Percentiles rank a stretch among this genome's conserved stretches.
These are phyloP conservation scores for Scarus forsteni DNA, from an alignment of 2,797 vertebrate species.

Conservation along the genomic window DNA sequence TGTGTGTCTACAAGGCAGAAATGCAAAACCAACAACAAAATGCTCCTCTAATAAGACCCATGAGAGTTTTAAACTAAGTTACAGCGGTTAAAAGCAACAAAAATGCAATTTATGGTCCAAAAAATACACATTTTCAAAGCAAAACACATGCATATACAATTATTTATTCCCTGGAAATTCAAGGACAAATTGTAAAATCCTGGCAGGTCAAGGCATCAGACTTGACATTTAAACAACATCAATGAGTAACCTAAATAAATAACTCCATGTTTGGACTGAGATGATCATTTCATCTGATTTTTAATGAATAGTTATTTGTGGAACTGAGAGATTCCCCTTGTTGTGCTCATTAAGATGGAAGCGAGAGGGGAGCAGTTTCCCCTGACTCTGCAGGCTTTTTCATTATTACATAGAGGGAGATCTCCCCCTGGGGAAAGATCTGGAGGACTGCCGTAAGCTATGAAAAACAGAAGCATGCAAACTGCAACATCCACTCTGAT, in stretches of 20 bases:
- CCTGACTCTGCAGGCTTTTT: conserved; percentile 74
- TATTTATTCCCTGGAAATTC: conserved; percentile 13
- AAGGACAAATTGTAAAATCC: conserved; percentile 20
- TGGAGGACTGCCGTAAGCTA: conserved; percentile 65
- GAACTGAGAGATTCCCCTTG: conserved; percentile 32
- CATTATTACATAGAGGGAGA: conserved; percentile 65
- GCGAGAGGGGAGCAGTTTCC: conserved; percentile 44
- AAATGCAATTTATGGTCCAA: conserved; percentile 30
- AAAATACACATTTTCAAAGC: conserved; percentile 18
- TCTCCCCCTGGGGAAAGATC: conserved; percentile 59
- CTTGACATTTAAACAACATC: conserved; percentile 22
- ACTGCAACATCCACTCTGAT: conserved; percentile 52
- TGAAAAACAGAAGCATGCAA: conserved; percentile 57
- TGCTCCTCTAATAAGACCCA: conserved; percentile 58
- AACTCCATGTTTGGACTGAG: conserved; percentile 36
- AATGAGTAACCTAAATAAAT: conserved; percentile 33
- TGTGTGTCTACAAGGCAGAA: conserved; percentile 42
- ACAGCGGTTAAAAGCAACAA: conserved; percentile 28
- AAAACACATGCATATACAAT: neutral
- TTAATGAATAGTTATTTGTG: conserved; percentile 67
- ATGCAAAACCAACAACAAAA: conserved; percentile 58
- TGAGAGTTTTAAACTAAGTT: conserved; percentile 47
- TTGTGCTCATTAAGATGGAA: conserved; percentile 67
- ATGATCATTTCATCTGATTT: conserved; percentile 27
- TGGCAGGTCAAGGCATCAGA: neutral